phyloP scores from a whole-genome alignment of 2,113 vertebrate species.

The Tinamus guttatus region DNA sequence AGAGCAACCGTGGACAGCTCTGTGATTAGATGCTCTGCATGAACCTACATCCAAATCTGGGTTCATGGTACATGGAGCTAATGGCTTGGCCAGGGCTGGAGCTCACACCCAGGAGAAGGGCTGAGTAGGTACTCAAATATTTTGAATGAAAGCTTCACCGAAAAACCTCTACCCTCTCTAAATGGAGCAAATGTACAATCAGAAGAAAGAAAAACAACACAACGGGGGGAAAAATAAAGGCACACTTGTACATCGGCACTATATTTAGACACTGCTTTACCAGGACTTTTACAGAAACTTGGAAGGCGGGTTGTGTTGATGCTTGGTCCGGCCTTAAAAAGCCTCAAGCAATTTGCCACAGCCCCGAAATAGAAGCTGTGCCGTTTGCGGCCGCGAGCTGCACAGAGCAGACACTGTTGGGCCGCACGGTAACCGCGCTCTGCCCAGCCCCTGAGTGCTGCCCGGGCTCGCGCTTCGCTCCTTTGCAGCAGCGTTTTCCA shows the following conservation, averaged over 20 bases:
- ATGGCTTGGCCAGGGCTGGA: no score
- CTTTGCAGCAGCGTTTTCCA: not conserved
- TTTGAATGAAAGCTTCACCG: constrained; percentile 26
- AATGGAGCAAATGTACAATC: not conserved
- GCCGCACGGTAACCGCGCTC: constrained; percentile 6
- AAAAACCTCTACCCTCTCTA: constrained; percentile 2
- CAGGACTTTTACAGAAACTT: constrained; percentile 56
- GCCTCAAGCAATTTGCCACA: constrained; percentile 43
- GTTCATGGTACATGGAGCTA: no score
- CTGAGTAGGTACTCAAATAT: constrained; percentile 12
- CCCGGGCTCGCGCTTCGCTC: constrained; percentile 10
- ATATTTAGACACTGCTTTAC: constrained; percentile 63
- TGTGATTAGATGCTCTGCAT: not conserved
- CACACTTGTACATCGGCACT: constrained; percentile 42
- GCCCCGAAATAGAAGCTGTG: constrained; percentile 47
- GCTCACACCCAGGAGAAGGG: no score
- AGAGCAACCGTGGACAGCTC: rapidly evolving
- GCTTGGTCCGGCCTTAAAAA: constrained; percentile 57
- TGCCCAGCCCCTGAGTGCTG: not conserved
- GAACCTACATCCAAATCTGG: not conserved
- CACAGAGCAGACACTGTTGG: constrained; percentile 58
- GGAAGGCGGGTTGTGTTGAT: constrained; percentile 49
- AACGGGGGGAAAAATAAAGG: constrained; percentile 31
- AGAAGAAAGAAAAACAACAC: constrained; percentile 29
- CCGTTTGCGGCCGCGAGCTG: not conserved